Evolutionary conservation across 2,113 vertebrate genomes (phyloP).

Genomic region (Semnornis frantzii): DNA sequence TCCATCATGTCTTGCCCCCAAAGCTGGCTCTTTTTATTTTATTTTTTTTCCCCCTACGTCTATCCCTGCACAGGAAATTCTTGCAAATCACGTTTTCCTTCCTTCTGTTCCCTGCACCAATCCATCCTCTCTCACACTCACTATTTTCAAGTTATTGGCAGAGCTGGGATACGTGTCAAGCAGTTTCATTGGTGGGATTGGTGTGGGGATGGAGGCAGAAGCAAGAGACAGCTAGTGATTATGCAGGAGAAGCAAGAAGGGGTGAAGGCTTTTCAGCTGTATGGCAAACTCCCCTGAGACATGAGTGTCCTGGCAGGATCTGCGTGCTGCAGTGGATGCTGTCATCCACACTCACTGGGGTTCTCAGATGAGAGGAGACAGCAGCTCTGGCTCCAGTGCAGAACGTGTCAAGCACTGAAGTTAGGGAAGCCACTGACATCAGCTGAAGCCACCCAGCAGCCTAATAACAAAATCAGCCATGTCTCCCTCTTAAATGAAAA

Average conservation of each 20-base stretch:
- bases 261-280: neutral
- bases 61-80: neutral
- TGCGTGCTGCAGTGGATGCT: neutral
- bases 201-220: neutral
- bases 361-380: neutral
- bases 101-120: neutral
- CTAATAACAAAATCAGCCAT: neutral
- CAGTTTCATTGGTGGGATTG: neutral
- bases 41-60: neutral
- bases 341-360: neutral
- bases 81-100: neutral
- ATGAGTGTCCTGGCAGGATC: neutral
- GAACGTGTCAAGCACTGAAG: neutral
- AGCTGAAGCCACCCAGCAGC: neutral
- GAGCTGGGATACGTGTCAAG: neutral
- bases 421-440: neutral
- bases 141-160: neutral
- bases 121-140: neutral
- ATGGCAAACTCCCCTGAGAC: neutral
- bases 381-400: neutral
- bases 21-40: neutral
- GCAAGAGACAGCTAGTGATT: neutral
- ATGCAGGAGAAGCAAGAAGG: neutral
- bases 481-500: neutral
- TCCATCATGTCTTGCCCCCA: neutral